Evolutionary conservation across 2,888 invertebrate genomes (phyloP), one percentile per base, ranked within the genome.

Genomic region (Dioctria rufipes): DNA sequence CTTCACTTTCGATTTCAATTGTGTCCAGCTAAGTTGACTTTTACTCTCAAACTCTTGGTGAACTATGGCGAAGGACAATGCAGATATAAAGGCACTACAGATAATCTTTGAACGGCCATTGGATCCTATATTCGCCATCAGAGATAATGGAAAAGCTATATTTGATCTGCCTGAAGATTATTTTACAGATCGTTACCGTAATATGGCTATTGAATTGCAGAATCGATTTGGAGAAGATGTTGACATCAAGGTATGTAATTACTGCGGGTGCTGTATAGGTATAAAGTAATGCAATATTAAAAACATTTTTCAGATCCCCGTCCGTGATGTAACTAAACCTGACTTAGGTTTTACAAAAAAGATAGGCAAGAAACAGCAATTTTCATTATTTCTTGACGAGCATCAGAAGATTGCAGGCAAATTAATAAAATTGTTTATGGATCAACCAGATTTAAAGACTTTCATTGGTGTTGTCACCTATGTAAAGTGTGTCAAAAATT

Each of bases 341-440:
- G 85, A 88, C 82, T 82, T 89, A 5, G 84, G 81, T 2, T 89
- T 89, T 78, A 83, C 88, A 39, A 67, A 81, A 3, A 83, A 84
- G 11, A 77, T 89, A 49, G 84, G 85, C 2, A 83, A 79, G 3
- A 86, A 86, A 60, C 80, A 84, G 1, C 86, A 86, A 39, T 96
- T 96, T 88, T 95, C 95, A 0, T 89, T 95, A 25, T 96, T 96
- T 86, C 91, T 94, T 81, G 93, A 93, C 0, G 89, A 87, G 25
- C 96, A 96, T 87, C 92, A 93, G 65, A 90, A 90, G 75, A 92
- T 95, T 86, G 95, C 96, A 4, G 91, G 91, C 0, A 90, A 92
- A 83, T 91, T 96, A 81, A 93, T 95, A 78, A 91, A 93, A 78
- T 90, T 93, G 40, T 92, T 95, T 79, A 89, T 95, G 90, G 90